Evolutionary conservation across 2,797 vertebrate species (phyloP).

Genomic region (Eremophila alpestris): DNA sequence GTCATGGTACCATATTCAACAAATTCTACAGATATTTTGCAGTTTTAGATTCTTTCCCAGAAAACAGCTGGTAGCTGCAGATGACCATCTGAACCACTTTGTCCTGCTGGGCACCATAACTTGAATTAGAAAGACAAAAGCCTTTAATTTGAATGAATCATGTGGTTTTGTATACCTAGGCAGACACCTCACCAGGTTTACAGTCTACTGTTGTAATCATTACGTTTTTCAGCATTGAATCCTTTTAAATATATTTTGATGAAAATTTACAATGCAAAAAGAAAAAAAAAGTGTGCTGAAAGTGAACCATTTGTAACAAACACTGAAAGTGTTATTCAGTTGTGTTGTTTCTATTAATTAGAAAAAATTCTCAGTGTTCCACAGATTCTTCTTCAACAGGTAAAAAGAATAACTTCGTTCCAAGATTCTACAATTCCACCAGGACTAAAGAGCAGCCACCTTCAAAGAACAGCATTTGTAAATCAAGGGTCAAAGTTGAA

Average conservation of each 20-base stretch:
- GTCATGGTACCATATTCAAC: background rate
- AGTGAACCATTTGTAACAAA: background rate
- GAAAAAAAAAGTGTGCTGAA: background rate
- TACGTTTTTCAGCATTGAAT: background rate
- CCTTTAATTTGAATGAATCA: constrained; percentile 5
- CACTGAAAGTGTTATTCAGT: background rate
- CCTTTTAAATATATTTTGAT: background rate
- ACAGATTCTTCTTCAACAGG: background rate
- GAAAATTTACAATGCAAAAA: background rate
- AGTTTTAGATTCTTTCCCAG: background rate
- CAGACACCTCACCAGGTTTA: background rate
- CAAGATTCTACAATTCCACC: background rate
- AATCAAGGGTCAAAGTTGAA: background rate
- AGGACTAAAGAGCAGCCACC: background rate
- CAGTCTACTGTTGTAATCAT: background rate
- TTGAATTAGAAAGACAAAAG: constrained; percentile 8
- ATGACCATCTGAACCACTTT: background rate
- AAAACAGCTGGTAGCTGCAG: background rate
- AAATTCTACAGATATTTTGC: background rate
- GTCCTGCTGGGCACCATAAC: background rate
- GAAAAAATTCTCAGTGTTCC: background rate
- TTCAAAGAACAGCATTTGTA: background rate
- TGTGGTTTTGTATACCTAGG: background rate
- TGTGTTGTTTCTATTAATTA: background rate
- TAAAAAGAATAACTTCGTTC: background rate